phyloP scores from a whole-genome alignment of 2,888 invertebrate species.

The Dicycla oo region DNA sequence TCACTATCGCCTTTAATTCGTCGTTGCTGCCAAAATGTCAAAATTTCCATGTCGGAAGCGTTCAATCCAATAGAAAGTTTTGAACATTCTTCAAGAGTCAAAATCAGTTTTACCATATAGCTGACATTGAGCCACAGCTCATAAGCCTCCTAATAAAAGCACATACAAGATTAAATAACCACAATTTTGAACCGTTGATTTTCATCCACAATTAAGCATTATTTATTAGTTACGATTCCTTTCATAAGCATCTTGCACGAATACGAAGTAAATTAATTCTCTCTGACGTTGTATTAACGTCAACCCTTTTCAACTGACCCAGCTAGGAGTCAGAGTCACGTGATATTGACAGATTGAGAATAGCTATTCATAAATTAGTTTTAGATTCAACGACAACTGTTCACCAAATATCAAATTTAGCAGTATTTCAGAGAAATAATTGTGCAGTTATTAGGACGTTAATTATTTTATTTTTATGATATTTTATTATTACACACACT shows the following conservation, averaged over 20 bases:
- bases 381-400: slow-evolving; percentile 1
- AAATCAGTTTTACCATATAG: background rate
- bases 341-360: slow-evolving; percentile 59
- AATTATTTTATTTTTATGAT: background rate
- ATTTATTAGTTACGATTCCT: slow-evolving; percentile 47
- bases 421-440: background rate
- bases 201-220: slow-evolving; percentile 11
- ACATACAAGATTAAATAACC: background rate
- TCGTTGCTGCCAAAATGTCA: too few relatives aligned
- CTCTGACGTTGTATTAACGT: slow-evolving; percentile 55
- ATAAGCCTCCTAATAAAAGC: background rate
- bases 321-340: slow-evolving; percentile 31
- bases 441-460: too few relatives aligned
- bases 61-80: too few relatives aligned
- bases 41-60: too few relatives aligned
- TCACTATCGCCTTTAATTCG: too few relatives aligned
- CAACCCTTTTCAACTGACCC: slow-evolving; percentile 60
- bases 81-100: background rate
- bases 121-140: background rate
- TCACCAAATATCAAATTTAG: background rate
- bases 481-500: too few relatives aligned
- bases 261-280: slow-evolving; percentile 58
- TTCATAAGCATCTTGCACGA: slow-evolving; percentile 39
- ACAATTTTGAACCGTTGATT: background rate
- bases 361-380: slow-evolving; percentile 40